Base-by-base conservation (phyloP, 2,113 vertebrate genomes). In the Xenopus tropicalis region DNA sequence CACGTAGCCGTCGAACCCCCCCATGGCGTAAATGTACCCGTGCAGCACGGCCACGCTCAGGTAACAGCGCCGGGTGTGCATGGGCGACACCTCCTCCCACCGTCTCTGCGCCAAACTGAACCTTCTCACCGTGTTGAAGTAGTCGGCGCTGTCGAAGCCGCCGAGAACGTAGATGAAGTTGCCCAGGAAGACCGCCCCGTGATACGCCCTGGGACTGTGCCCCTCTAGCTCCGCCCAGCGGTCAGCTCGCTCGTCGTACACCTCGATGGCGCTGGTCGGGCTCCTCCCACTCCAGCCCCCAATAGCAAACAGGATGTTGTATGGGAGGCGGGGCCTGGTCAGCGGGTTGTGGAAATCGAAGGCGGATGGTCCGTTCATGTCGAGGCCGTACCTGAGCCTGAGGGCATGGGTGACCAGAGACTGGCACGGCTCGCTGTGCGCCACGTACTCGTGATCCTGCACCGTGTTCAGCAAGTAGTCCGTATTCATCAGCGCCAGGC, bases 1-100 rank as follows among this genome's bases (percentile, higher is more conserved):
- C n/a, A 54, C 66, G 0, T 89, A 82, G 11, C 94, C 95, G 0
- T 95, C 87, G 14, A 88, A 95, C 8, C 95, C 95, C 1, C 96
- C 96, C 81, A 96, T 94, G 78, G 85, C 84, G 0, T 86, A 86
- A 75, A 91, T 90, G 64, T 80, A 82, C 42, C 82, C 70, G 21
- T 87, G 69, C 44, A 93, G 88, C 5, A 91, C 84, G 0, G 88
- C 71, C 23, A 94, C 89, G 0, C 93, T 95, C 64, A 94, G 85
- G 0, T 93, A 94, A 82, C 93, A 93, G 25, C 91, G 88, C 22
- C 84, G 79, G 0, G 85, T 87, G 79, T 95, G 88, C 93, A 95
- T 95, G 19, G 93, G 92, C 0, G 91, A 88, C 1, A 91, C 91
- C 80, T 92, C 84, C 66, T 90, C 86, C 91, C 93, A 94, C 0